These are phyloP conservation scores for Henicopernis longicauda DNA, from an alignment of 2,113 vertebrate species.

Conservation along the genomic window DNA sequence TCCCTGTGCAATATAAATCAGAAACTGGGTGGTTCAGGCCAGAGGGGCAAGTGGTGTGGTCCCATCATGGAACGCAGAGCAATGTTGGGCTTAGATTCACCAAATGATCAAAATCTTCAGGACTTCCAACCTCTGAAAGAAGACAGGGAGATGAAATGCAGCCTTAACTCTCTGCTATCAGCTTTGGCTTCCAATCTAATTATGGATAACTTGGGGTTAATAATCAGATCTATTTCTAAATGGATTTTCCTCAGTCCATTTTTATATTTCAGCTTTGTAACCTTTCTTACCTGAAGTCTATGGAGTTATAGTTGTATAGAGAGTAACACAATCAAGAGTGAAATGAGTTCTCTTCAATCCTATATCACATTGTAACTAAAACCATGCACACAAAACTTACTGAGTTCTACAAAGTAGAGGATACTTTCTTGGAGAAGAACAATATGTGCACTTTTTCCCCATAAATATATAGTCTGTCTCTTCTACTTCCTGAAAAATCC, in stretches of 20 bases:
- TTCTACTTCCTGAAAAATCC: neutral
- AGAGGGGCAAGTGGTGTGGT: neutral
- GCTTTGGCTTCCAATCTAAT: neutral
- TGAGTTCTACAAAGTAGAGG: neutral
- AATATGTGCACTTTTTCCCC: accelerated
- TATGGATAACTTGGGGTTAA: neutral
- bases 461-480: neutral
- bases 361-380: neutral
- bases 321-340: neutral
- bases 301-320: neutral
- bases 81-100: neutral
- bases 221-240: neutral
- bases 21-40: neutral
- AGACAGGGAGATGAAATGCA: neutral
- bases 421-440: neutral
- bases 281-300: neutral
- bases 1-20: neutral
- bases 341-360: neutral
- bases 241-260: neutral
- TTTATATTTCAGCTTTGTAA: neutral
- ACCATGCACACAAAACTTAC: neutral
- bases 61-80: neutral
- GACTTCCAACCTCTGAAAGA: neutral
- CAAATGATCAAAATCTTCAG: neutral
- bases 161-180: neutral